Evolutionary conservation across 2,113 vertebrate species (phyloP).

Genomic region (Vireo altiloquus): DNA sequence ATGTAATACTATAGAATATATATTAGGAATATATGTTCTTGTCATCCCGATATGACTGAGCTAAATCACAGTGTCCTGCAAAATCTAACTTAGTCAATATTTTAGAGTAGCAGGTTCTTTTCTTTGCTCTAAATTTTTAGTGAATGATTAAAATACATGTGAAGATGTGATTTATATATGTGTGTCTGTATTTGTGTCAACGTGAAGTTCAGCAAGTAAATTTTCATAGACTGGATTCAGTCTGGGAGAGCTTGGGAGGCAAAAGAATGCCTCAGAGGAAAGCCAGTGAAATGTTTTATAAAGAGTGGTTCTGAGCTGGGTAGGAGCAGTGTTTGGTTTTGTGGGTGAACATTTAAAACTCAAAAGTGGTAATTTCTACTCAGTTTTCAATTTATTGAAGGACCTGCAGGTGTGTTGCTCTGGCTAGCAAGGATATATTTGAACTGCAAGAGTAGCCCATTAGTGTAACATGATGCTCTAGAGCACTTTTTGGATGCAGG

Average conservation of each 20-base stretch:
- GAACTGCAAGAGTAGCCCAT: neutral
- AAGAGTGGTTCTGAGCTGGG: neutral
- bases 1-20: neutral
- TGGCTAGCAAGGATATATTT: neutral
- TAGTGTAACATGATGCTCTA: neutral
- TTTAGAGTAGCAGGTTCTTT: neutral
- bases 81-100: neutral
- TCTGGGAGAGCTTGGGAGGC: neutral
- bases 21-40: neutral
- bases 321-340: neutral
- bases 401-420: neutral
- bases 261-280: neutral
- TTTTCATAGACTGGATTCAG: neutral
- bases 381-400: neutral
- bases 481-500: neutral
- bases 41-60: neutral
- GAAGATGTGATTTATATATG: neutral
- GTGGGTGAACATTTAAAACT: neutral
- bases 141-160: neutral
- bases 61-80: neutral
- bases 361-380: neutral
- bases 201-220: neutral
- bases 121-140: neutral
- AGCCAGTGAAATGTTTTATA: neutral
- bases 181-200: neutral